Evolutionary conservation across 2,888 invertebrate genomes (phyloP), one percentile per base, ranked within the genome.

Genomic region (Tanytarsus gracilentus): DNA sequence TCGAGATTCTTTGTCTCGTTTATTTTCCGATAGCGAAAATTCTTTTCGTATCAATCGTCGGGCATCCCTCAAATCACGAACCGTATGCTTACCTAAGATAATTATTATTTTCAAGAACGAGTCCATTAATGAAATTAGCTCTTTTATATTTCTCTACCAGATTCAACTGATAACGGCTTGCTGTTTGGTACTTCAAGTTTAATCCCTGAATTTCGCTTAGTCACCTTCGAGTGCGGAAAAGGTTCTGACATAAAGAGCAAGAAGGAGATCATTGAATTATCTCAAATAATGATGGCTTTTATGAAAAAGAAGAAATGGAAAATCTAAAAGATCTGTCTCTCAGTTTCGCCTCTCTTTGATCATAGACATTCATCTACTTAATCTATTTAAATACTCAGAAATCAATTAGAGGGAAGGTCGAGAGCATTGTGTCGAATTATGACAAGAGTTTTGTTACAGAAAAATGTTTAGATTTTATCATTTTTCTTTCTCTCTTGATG

Each of bases 61-160:
- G n/a, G n/a, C n/a, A n/a, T n/a, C n/a, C n/a, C n/a, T n/a, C n/a
- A n/a, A n/a, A n/a, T n/a, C n/a, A n/a, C n/a, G 26, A 56, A 14
- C 16, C 25, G 39, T 44, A 40, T 56, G 27, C n/a, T n/a, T n/a
- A n/a, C n/a, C n/a, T n/a, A n/a, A n/a, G 56, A 56, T 40, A 56
- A 56, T 56, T 40, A 40, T 44, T 16, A 27, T 56, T 44, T 11
- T n/a, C 44, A 23, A 40, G 39, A 25, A 25, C 16, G 5, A 16
- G n/a, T 56, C 56, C 56, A 56, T 56, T 56, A 56, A 56, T 56
- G 44, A 36, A 56, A 56, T 56, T 56, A 56, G 56, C 56, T 56
- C 56, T 56, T 39, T 40, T 27, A 27, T 44, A 26, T 36, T 18
- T 30, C 33, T 18, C 29, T 27, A 26, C 27, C 14, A 51, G 11